Evolutionary conservation across 2,888 invertebrate species (phyloP), one percentile per base, ranked within the genome.

Genomic region (Lithophane ornitopus): DNA sequence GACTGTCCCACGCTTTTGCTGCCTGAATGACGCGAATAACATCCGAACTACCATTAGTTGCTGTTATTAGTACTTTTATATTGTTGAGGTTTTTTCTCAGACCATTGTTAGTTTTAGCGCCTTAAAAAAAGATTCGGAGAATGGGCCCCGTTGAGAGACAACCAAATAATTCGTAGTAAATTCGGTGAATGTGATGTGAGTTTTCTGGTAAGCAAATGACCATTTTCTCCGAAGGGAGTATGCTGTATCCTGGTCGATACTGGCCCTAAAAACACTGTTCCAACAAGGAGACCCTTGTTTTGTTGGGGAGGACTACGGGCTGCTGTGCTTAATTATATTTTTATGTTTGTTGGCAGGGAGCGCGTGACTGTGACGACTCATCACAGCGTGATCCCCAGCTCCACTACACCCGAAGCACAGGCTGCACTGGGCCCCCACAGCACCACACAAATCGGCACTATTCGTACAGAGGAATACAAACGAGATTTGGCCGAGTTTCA

Each of bases 401-500:
- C 90, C 62, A 78, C 90, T 26, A 84, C 90, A 54, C 83, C 89
- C 12, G 92, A 93, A 52, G 85, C 81, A 41, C 89, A 86, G 68
- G 86, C 71, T 70, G 16, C 85, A 39, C 89, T 86, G 65, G 85
- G 74, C 69, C 74, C 85, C 56, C 90, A 77, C 58, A 92, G 88
- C 82, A 80, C 88, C 62, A 83, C 90, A 59, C 91, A 92, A 74
- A 80, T 93, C n/a, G 95, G 94, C 66, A 95, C 96, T 52, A 95
- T 96, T 69, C 94, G 96, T 80, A 96, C 96, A 22, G 96, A 96
- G 56, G 94, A 96, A 83, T 97, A 97, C 90, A 96, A 96, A 86
- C 91, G 95, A 44, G 96, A 95, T 86, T 90, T 96, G 72, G 96
- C 96, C 0, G 96, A 97, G 83, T 97, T 97, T 86, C 95, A 96